phyloP scores from a whole-genome alignment of 2,113 vertebrate species.

The Pteropus alecto region DNA sequence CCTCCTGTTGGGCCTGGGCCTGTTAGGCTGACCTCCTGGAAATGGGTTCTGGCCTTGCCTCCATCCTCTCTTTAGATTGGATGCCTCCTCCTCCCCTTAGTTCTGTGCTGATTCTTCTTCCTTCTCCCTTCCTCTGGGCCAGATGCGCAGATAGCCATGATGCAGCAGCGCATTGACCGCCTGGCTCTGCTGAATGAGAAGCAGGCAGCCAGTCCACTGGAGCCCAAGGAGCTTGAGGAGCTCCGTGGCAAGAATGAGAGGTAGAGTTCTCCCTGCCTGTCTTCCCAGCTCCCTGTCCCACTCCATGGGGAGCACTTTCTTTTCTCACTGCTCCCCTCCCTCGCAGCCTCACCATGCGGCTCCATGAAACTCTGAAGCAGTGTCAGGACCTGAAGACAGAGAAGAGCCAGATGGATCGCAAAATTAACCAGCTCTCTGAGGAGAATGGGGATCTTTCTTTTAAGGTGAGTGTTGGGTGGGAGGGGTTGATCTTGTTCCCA shows the following conservation, averaged over 20 bases:
- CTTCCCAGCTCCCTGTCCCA: neutral
- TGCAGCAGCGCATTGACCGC: constrained; percentile 90
- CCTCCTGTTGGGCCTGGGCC: neutral
- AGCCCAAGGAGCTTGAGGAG: constrained; percentile 85
- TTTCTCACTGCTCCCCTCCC: neutral
- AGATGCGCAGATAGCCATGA: constrained; percentile 87
- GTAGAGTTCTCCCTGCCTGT: constrained; percentile 69
- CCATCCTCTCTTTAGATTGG: neutral
- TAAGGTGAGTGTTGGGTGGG: constrained; percentile 80
- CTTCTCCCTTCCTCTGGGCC: neutral
- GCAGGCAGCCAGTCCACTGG: constrained; percentile 78
- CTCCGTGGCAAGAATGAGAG: constrained; percentile 87
- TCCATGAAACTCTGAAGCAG: constrained; percentile 88
- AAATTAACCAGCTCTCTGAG: constrained; percentile 88
- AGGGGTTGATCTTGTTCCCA: neutral
- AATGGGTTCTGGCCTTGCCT: neutral
- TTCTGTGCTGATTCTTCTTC: neutral
- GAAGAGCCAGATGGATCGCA: constrained; percentile 90
- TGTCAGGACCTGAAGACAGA: constrained; percentile 90
- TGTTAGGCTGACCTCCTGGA: neutral
- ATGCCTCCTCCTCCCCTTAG: fast-evolving
- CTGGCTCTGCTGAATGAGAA: constrained; percentile 83
- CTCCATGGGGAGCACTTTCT: fast-evolving
- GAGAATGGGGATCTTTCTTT: constrained; percentile 92
- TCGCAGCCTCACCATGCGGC: constrained; percentile 85